These are phyloP conservation scores for Xanthorhoe spadicearia DNA, from an alignment of 2,888 invertebrate genomes.

Conservation along the genomic window DNA sequence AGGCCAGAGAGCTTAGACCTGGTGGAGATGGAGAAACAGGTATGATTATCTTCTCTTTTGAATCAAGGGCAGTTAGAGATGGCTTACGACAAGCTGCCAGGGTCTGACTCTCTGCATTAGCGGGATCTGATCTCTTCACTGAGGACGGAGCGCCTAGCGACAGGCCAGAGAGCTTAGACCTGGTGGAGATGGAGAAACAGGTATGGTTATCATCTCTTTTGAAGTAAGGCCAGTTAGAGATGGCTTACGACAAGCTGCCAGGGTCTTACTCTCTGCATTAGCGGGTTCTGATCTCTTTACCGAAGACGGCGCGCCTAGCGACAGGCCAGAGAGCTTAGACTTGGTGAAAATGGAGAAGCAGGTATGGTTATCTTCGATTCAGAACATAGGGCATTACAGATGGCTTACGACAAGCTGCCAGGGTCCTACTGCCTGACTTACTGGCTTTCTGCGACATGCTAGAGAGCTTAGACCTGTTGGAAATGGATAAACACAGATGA, in stretches of 20 bases:
- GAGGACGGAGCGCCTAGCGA: slow-evolving; percentile 80
- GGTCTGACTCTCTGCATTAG: slow-evolving; percentile 62
- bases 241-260: slow-evolving; percentile 50
- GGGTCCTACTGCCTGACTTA: too few relatives aligned
- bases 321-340: slow-evolving; percentile 48
- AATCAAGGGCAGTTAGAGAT: too few relatives aligned
- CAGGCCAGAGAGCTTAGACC: slow-evolving; percentile 50
- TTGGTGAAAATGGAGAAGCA: slow-evolving; percentile 58
- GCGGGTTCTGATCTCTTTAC: slow-evolving; percentile 85
- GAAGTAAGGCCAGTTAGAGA: too few relatives aligned
- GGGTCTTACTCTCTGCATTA: slow-evolving; percentile 61
- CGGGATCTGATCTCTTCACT: slow-evolving; percentile 85
- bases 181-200: slow-evolving; percentile 59
- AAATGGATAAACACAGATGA: slow-evolving; percentile 59
- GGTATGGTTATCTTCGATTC: slow-evolving; percentile 36
- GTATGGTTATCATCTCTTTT: slow-evolving; percentile 30
- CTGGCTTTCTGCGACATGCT: slow-evolving; percentile 53
- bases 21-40: slow-evolving; percentile 57
- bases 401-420: slow-evolving; percentile 52
- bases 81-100: slow-evolving; percentile 54
- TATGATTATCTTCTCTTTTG: slow-evolving; percentile 20
- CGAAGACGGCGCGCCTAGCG: slow-evolving; percentile 80
- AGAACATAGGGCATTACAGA: too few relatives aligned
- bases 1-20: slow-evolving; percentile 52
- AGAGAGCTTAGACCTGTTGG: slow-evolving; percentile 55